These are phyloP conservation scores for Botia kubotai DNA, from an alignment of 2,797 vertebrate species.

Conservation along the genomic window DNA sequence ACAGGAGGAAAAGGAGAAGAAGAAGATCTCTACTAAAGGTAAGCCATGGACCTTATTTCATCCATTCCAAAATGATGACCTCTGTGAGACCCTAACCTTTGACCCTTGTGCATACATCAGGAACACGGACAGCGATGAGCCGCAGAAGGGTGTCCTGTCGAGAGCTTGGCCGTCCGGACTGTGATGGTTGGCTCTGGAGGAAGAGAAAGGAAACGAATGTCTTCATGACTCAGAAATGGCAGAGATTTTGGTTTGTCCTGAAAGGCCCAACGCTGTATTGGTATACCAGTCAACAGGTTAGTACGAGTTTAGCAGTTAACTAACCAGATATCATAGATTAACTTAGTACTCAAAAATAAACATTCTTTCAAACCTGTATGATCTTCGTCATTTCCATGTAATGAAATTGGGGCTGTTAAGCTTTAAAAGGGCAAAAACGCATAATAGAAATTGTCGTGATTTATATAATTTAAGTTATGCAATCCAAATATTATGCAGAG, in stretches of 20 bases:
- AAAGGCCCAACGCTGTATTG: conserved; percentile 90
- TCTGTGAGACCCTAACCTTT: background rate
- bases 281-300: conserved; percentile 83
- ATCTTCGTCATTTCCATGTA: background rate
- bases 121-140: conserved; percentile 75
- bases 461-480: background rate
- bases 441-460: background rate
- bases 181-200: conserved; percentile 93
- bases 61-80: background rate
- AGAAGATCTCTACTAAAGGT: conserved; percentile 77
- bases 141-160: conserved; percentile 92
- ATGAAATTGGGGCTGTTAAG: background rate
- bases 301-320: background rate
- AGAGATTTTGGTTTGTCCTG: conserved; percentile 93
- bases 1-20: conserved; percentile 73
- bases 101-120: conserved; percentile 52
- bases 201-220: conserved; percentile 87
- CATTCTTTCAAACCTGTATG: too few relatives aligned
- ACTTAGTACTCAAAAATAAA: too few relatives aligned
- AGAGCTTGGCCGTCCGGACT: conserved; percentile 88
- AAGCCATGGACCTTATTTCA: conserved; percentile 7
- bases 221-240: conserved; percentile 94
- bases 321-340: background rate
- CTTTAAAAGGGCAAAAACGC: too few relatives aligned
- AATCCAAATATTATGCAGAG: background rate